These are phyloP conservation scores for Myiotriccus ornatus DNA, from an alignment of 2,797 vertebrate species.

Conservation along the genomic window DNA sequence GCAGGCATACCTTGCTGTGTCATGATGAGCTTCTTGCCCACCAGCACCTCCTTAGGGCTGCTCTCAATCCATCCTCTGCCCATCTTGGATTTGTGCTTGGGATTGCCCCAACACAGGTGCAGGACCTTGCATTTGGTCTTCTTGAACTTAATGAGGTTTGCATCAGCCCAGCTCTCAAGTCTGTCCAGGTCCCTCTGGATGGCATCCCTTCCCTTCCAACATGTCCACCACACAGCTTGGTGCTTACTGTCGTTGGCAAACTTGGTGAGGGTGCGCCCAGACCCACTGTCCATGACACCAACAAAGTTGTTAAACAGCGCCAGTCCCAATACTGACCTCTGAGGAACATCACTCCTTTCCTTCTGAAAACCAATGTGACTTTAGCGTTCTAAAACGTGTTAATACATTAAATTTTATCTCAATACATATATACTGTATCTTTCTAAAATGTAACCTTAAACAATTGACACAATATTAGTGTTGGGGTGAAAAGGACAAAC, in stretches of 20 bases:
- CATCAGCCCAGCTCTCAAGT: neutral
- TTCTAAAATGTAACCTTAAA: neutral
- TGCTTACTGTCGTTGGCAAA: neutral
- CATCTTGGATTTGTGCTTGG: neutral
- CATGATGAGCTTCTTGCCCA: neutral
- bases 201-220: neutral
- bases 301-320: fast-evolving
- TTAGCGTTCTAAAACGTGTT: neutral
- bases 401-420: neutral
- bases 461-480: neutral
- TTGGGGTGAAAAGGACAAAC: neutral
- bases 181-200: neutral
- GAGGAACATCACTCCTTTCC: neutral
- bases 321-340: fast-evolving
- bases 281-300: fast-evolving
- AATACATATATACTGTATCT: neutral
- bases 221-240: fast-evolving
- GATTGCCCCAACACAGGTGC: neutral
- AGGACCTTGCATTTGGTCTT: neutral
- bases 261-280: neutral
- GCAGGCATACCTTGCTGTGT: neutral
- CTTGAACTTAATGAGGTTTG: neutral
- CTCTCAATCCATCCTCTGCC: neutral
- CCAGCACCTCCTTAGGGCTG: neutral
- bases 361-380: neutral